Conservation (phyloP, 92 coral and sea anemone genomes). For the Meandrina meandrites region DNA sequence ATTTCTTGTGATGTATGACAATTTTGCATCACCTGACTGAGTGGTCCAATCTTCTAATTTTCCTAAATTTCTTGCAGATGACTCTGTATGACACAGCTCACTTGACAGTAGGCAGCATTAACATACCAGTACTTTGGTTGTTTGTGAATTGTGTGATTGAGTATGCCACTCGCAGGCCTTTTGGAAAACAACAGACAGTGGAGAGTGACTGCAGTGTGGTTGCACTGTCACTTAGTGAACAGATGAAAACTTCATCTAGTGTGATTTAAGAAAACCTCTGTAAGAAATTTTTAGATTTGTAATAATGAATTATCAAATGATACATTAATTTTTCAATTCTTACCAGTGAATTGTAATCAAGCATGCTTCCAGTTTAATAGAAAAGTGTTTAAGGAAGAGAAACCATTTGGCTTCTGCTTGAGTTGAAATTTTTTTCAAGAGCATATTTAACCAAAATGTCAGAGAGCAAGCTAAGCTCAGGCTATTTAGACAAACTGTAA, state of each 20-base stretch:
- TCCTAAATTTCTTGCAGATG: constrained; percentile 40
- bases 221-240: background rate
- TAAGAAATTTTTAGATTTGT: background rate
- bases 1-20: background rate
- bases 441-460: background rate
- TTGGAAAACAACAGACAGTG: background rate
- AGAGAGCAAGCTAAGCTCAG: background rate
- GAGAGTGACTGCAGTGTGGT: background rate
- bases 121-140: background rate
- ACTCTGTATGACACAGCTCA: constrained; percentile 21
- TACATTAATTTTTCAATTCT: background rate
- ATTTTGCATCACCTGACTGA: background rate
- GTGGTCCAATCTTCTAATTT: background rate
- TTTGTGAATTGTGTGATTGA: background rate
- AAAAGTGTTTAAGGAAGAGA: background rate
- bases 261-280: background rate
- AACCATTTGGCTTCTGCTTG: background rate
- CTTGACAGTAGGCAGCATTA: background rate
- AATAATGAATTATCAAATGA: background rate
- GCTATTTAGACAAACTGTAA: background rate
- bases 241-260: background rate
- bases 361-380: background rate
- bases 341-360: background rate
- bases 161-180: background rate
- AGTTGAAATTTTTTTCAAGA: background rate